A percentile compares a stretch with the other conserved stretches of the same genome.
These are phyloP conservation scores for Chalcis sispes DNA, from an alignment of 2,888 invertebrate species.

Conservation along the genomic window DNA sequence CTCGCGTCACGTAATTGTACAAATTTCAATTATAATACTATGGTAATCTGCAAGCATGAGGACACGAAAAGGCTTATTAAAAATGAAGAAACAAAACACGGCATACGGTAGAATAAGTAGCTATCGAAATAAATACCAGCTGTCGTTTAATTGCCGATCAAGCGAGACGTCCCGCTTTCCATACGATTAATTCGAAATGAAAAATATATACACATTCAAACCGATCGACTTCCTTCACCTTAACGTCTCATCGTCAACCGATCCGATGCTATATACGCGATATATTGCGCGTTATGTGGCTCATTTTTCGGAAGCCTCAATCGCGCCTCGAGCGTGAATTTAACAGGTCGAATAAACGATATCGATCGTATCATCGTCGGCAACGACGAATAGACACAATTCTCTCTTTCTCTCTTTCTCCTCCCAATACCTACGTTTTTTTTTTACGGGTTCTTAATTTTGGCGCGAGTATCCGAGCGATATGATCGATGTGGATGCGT, in stretches of 20 bases:
- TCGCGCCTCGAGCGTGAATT: conserved; percentile 41
- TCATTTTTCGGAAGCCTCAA: conserved; percentile 28
- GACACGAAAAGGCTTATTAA: too few species aligned
- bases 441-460: conserved; percentile 40
- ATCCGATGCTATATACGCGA: neutral
- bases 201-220: too few species aligned
- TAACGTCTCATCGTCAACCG: too few species aligned
- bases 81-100: too few species aligned
- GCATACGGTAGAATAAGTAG: too few species aligned
- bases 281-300: neutral
- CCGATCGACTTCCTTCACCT: neutral
- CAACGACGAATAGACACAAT: neutral
- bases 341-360: conserved; percentile 26
- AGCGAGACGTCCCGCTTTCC: conserved; percentile 31
- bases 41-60: too few species aligned
- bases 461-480: conserved; percentile 32
- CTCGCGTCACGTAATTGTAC: too few species aligned
- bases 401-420: neutral
- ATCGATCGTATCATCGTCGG: conserved; percentile 38
- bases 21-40: too few species aligned
- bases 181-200: conserved; percentile 45
- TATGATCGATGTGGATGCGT: conserved; percentile 31
- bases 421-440: neutral
- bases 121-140: conserved; percentile 5
- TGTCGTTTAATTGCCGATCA: conserved; percentile 35